A percentile compares a stretch with the other conserved stretches of the same genome.
phyloP scores from a whole-genome alignment of 2,888 invertebrate genomes.

The Catotricha subobsoleta region DNA sequence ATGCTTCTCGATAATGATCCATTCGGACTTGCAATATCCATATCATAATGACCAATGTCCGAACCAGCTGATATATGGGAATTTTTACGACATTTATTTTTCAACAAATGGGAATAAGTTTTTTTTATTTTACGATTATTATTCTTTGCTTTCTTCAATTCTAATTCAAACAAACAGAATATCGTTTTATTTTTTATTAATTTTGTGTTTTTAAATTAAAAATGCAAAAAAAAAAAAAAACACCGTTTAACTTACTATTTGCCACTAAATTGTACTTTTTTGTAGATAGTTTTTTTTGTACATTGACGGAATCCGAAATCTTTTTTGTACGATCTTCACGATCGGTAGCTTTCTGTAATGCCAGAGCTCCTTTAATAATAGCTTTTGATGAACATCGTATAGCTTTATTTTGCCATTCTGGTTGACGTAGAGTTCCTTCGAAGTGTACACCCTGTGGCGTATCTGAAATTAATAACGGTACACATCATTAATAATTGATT shows the following conservation, averaged over 20 bases:
- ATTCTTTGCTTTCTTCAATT: slow-evolving; percentile 12
- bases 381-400: slow-evolving; percentile 23
- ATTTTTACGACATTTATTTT: slow-evolving; percentile 10
- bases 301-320: slow-evolving; percentile 1
- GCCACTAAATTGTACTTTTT: slow-evolving; percentile 4
- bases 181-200: background rate
- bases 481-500: too few relatives aligned
- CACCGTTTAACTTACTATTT: slow-evolving; percentile 2
- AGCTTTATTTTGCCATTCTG: slow-evolving; percentile 55
- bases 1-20: slow-evolving; percentile 32
- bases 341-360: slow-evolving; percentile 5
- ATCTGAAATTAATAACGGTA: too few relatives aligned
- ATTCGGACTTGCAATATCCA: slow-evolving; percentile 27
- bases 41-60: slow-evolving; percentile 19
- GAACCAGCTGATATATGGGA: slow-evolving; percentile 8
- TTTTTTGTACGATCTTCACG: slow-evolving; percentile 13
- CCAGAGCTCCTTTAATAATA: slow-evolving; percentile 36
- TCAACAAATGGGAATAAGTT: background rate
- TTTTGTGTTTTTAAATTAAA: background rate
- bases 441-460: slow-evolving; percentile 46
- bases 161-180: slow-evolving; percentile 7
- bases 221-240: background rate
- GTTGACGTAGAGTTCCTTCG: slow-evolving; percentile 51
- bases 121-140: slow-evolving; percentile 8
- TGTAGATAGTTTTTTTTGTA: background rate